A percentile compares a stretch with the other conserved stretches of the same genome.
phyloP scores from a whole-genome alignment of 2,113 vertebrate genomes.

The Terrapene triunguis region DNA sequence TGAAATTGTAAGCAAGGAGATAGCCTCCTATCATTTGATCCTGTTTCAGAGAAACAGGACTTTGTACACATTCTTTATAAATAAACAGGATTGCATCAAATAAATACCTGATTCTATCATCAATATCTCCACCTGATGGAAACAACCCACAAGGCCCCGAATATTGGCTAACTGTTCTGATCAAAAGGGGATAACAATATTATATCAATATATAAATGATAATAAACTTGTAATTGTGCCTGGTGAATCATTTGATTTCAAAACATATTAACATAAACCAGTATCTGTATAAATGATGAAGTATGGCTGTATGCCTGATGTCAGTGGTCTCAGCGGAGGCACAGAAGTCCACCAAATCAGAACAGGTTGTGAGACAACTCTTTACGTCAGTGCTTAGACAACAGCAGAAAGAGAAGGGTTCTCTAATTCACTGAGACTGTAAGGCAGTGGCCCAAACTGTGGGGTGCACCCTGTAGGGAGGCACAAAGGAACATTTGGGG shows the following conservation, averaged over 20 bases:
- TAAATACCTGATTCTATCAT: background rate
- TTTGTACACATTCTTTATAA: slow-evolving; percentile 34
- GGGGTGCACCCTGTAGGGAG: too few relatives aligned
- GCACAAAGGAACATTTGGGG: too few relatives aligned
- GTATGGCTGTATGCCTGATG: rapidly evolving
- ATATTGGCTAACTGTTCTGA: background rate
- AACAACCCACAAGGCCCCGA: background rate
- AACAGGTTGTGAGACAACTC: background rate
- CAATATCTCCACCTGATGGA: background rate
- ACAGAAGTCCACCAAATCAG: background rate
- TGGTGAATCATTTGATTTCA: rapidly evolving
- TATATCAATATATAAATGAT: background rate
- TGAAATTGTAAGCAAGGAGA: slow-evolving; percentile 16
- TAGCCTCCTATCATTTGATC: slow-evolving; percentile 52
- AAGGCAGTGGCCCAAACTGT: too few relatives aligned
- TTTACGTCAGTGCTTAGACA: slow-evolving; percentile 1
- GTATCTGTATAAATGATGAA: background rate
- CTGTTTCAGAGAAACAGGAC: slow-evolving; percentile 44
- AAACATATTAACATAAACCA: background rate
- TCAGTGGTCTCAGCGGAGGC: rapidly evolving
- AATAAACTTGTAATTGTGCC: background rate
- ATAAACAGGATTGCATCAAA: slow-evolving; percentile 41
- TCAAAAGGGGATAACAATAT: background rate
- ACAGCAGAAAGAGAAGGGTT: background rate
- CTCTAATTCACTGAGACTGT: background rate